These are phyloP conservation scores for Bagarius yarrelli DNA, from an alignment of 2,113 vertebrate genomes.

Conservation along the genomic window DNA sequence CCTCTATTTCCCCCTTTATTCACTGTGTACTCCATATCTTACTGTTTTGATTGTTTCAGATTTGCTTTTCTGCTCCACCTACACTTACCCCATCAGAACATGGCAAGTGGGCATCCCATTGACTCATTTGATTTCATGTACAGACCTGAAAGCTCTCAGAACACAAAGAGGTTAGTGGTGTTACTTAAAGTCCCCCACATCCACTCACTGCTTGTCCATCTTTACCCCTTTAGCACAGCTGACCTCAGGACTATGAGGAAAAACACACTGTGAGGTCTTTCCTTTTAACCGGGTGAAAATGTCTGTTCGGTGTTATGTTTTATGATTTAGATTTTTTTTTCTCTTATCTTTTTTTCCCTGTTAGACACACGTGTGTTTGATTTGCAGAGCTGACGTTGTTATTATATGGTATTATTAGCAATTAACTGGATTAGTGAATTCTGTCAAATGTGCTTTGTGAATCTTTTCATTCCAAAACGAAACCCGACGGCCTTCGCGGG, in stretches of 20 bases:
- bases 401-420: not conserved
- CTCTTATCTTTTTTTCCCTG: not conserved
- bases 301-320: not conserved
- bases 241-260: not conserved
- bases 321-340: not conserved
- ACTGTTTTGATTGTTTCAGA: slow-evolving; percentile 47
- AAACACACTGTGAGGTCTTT: not conserved
- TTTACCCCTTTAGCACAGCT: not conserved
- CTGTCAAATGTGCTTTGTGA: not conserved
- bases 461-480: not conserved
- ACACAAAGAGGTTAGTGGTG: slow-evolving; percentile 47
- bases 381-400: not conserved
- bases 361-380: not conserved
- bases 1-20: not conserved
- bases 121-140: slow-evolving; percentile 47
- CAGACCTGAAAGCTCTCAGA: slow-evolving; percentile 45
- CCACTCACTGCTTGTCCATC: not conserved
- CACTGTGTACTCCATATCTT: slow-evolving; percentile 38
- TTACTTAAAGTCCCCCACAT: slow-evolving; percentile 32
- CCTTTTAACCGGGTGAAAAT: not conserved
- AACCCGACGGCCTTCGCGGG: not conserved
- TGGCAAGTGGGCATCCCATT: slow-evolving; percentile 48
- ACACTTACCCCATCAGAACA: slow-evolving; percentile 43
- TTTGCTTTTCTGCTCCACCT: slow-evolving; percentile 45
- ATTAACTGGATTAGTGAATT: not conserved